Evolutionary conservation across 2,888 invertebrate genomes (phyloP).

Genomic region (Falcaria lacertinaria): DNA sequence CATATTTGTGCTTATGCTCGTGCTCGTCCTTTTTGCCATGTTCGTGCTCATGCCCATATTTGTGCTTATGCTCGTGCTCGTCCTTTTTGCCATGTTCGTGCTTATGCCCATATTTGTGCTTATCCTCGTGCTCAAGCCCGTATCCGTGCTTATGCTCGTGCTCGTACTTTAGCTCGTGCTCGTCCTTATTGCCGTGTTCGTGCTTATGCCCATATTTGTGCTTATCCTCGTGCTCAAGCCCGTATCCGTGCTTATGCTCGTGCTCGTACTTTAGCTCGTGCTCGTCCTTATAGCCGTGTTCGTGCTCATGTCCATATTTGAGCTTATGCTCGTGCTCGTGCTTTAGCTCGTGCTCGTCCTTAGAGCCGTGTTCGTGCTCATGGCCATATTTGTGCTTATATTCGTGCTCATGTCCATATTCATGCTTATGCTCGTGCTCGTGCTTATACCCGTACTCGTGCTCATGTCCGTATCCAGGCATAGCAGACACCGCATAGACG

Average conservation of each 20-base stretch:
- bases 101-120: no score
- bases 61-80: not conserved
- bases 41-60: not conserved
- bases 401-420: no score
- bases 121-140: no score
- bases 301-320: constrained; percentile 1
- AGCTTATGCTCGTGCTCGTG: not conserved
- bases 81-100: no score
- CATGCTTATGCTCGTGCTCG: no score
- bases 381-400: no score
- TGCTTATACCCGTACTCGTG: constrained; percentile 17
- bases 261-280: constrained; percentile 1
- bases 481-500: constrained; percentile 14
- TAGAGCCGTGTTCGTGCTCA: no score
- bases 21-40: not conserved
- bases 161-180: not conserved
- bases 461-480: constrained; percentile 15
- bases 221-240: not conserved
- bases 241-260: constrained; percentile 2
- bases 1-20: not conserved
- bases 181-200: no score
- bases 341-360: no score
- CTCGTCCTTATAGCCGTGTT: constrained; percentile 1
- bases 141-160: no score
- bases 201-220: not conserved